phyloP scores from a whole-genome alignment of 2,888 invertebrate genomes.

The Sinodicranocentrus sp. region DNA sequence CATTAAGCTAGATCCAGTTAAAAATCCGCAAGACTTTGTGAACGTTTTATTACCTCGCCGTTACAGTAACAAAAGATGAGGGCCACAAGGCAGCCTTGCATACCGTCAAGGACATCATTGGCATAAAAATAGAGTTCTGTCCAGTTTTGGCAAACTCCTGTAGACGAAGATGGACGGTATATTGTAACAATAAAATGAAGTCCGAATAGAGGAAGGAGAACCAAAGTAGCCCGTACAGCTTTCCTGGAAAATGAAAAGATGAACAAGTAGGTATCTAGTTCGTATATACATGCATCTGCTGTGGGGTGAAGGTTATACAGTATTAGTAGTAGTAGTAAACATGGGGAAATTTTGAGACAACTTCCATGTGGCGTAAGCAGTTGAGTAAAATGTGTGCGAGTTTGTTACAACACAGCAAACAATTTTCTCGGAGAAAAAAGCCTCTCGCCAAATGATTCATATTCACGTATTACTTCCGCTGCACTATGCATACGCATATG shows the following conservation, averaged over 20 bases:
- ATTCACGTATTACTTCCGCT: slow-evolving; percentile 24
- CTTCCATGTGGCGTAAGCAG: no score
- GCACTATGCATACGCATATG: not conserved
- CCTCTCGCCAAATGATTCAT: slow-evolving; percentile 48
- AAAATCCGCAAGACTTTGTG: no score
- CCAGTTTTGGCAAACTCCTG: slow-evolving; percentile 73
- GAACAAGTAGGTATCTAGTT: no score
- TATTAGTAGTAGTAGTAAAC: no score
- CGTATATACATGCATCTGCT: no score
- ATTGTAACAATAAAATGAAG: slow-evolving; percentile 78
- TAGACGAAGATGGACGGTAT: slow-evolving; percentile 55
- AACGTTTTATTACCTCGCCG: slow-evolving; percentile 78
- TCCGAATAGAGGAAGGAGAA: slow-evolving; percentile 80
- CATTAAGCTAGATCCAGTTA: no score
- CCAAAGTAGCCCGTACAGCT: slow-evolving; percentile 79
- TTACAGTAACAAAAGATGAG: slow-evolving; percentile 79
- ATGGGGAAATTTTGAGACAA: no score
- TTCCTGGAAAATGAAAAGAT: slow-evolving; percentile 78
- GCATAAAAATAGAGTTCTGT: slow-evolving; percentile 78
- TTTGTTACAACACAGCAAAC: no score
- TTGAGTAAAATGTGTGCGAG: no score
- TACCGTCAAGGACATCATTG: slow-evolving; percentile 79
- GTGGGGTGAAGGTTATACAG: no score
- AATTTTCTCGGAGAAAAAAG: slow-evolving; percentile 35
- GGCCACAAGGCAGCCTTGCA: slow-evolving; percentile 79